phyloP scores from a whole-genome alignment of 2,113 vertebrate species.

The Neopipo cinnamomea region DNA sequence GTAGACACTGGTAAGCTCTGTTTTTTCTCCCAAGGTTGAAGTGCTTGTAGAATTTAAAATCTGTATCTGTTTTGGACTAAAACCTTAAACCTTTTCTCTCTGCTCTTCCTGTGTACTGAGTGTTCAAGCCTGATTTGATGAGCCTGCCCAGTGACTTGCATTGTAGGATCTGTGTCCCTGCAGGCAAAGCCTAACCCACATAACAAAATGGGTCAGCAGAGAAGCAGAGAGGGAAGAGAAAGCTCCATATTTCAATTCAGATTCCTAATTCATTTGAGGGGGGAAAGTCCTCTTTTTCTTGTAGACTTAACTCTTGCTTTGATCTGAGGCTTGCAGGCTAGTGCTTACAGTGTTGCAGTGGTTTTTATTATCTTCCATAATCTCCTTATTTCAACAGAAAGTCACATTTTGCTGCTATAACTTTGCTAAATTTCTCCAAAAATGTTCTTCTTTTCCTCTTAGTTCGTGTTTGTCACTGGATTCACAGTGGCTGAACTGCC shows the following conservation, averaged over 20 bases:
- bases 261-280: background rate
- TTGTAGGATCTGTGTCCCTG: conserved; percentile 4
- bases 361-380: background rate
- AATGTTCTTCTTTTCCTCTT: background rate
- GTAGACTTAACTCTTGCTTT: background rate
- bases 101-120: background rate
- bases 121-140: background rate
- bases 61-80: background rate
- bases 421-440: background rate
- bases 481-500: background rate
- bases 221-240: background rate
- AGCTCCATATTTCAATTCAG: background rate
- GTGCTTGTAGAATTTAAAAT: background rate
- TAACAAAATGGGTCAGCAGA: conserved; percentile 56
- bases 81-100: background rate
- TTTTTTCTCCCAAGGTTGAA: background rate
- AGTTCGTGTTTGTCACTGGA: background rate
- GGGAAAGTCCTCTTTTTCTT: background rate
- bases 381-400: background rate
- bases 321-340: background rate
- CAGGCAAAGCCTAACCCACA: conserved; percentile 57
- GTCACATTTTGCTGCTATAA: background rate
- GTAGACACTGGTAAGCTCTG: background rate
- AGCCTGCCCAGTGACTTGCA: conserved; percentile 26
- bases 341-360: background rate